Conservation (phyloP, 1,140 invertebrate genomes). For the Papilio machaon region DNA sequence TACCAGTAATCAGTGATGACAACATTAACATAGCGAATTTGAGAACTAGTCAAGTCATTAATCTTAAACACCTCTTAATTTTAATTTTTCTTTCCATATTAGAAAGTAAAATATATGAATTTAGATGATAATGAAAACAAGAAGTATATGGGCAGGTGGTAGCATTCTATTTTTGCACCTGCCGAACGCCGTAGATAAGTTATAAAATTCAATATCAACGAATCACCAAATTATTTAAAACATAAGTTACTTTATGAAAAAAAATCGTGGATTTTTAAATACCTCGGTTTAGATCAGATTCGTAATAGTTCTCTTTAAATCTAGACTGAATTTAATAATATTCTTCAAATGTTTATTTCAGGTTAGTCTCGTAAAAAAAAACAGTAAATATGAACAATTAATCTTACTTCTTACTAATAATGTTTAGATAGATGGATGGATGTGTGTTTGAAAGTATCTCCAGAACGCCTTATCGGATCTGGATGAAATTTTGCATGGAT, state of each 20-base stretch:
- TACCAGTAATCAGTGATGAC: background rate
- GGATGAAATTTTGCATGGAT: no score
- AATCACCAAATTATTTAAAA: background rate
- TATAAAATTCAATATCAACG: background rate
- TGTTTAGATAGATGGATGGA: no score
- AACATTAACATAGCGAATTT: background rate
- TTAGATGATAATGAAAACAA: background rate
- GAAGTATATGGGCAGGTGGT: background rate
- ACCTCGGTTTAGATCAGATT: no score
- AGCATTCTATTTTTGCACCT: constrained; percentile 15
- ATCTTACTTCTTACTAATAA: no score
- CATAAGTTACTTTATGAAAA: background rate
- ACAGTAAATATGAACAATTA: no score
- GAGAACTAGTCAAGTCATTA: background rate
- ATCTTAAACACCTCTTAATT: background rate
- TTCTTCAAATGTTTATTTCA: no score
- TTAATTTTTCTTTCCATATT: background rate
- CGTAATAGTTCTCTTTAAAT: no score
- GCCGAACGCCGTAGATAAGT: background rate
- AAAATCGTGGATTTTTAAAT: background rate
- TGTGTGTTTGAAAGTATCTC: no score
- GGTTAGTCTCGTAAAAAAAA: no score
- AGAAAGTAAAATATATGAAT: constrained; percentile 1
- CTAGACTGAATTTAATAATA: no score
- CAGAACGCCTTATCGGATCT: no score